Conservation (phyloP, 2,113 vertebrate genomes). For the Peromyscus polionotus region DNA sequence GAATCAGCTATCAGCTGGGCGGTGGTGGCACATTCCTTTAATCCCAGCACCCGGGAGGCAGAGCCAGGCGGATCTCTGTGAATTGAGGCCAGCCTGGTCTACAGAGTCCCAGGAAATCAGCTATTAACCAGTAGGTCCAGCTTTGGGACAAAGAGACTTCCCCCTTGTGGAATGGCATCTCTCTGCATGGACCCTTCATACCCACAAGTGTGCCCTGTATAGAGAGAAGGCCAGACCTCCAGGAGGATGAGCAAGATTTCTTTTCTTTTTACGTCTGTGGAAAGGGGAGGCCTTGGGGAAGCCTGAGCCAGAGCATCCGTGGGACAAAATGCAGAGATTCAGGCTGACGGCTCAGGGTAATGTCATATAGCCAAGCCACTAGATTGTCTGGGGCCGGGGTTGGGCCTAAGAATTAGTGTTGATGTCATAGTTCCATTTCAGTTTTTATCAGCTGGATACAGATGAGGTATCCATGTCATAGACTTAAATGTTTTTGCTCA, state of each 20-base stretch:
- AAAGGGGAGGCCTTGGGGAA: background rate
- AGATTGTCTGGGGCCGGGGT: background rate
- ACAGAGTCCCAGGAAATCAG: background rate
- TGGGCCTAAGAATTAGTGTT: background rate
- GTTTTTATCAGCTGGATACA: conserved; percentile 67
- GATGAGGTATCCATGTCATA: background rate
- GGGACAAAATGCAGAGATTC: background rate
- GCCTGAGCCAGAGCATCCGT: rapidly evolving
- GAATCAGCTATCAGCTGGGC: background rate
- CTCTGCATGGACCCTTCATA: background rate
- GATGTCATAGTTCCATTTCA: conserved; percentile 40
- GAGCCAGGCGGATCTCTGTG: background rate
- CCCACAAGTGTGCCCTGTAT: background rate
- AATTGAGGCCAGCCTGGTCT: background rate
- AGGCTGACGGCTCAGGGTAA: background rate
- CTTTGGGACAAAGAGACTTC: background rate
- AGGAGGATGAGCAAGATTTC: background rate
- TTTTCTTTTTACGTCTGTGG: background rate
- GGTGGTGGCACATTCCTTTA: background rate
- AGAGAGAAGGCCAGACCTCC: background rate
- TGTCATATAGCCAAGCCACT: background rate
- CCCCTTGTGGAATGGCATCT: background rate
- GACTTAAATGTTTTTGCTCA: conserved; percentile 39
- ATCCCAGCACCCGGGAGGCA: background rate
- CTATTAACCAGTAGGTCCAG: background rate